A percentile compares a stretch with the other conserved stretches of the same genome.
phyloP scores from a whole-genome alignment of 64 coral and sea anemone genomes.

The Anthopleura sola region DNA sequence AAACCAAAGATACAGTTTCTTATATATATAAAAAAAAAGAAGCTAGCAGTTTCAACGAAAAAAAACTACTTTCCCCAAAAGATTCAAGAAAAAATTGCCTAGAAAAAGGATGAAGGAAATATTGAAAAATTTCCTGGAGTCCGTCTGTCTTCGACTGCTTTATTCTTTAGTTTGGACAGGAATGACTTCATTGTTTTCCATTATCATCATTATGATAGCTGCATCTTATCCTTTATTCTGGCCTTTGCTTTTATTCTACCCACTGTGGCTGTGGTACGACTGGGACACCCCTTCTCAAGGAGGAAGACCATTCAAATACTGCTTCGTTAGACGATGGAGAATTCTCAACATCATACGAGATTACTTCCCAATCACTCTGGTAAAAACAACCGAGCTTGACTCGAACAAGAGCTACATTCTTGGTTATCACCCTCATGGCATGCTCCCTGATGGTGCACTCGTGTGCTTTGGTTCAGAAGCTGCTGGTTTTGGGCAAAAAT shows the following conservation, averaged over 20 bases:
- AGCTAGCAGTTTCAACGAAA: too few species aligned
- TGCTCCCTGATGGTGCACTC: constrained; percentile 39
- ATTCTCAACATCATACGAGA: constrained; percentile 34
- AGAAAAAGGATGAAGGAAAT: too few species aligned
- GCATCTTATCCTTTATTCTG: background rate
- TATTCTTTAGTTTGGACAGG: too few species aligned
- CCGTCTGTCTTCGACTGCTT: too few species aligned
- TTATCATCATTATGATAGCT: too few species aligned
- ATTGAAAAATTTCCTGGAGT: too few species aligned
- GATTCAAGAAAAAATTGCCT: too few species aligned
- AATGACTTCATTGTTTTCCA: too few species aligned
- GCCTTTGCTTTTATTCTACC: background rate
- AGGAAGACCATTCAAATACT: background rate
- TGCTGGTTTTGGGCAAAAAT: constrained; percentile 26
- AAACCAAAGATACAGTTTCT: too few species aligned
- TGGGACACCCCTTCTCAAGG: constrained; percentile 19
- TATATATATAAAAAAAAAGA: too few species aligned
- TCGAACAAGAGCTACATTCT: constrained; percentile 55
- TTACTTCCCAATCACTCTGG: constrained; percentile 50
- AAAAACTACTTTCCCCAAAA: too few species aligned
- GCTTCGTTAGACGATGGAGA: constrained; percentile 21
- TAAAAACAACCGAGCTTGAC: constrained; percentile 47
- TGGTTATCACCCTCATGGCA: constrained; percentile 62
- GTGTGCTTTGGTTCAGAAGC: constrained; percentile 48
- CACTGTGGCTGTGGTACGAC: constrained; percentile 1